phyloP scores from a whole-genome alignment of 2,797 vertebrate species.

The Cottoperca gobio region DNA sequence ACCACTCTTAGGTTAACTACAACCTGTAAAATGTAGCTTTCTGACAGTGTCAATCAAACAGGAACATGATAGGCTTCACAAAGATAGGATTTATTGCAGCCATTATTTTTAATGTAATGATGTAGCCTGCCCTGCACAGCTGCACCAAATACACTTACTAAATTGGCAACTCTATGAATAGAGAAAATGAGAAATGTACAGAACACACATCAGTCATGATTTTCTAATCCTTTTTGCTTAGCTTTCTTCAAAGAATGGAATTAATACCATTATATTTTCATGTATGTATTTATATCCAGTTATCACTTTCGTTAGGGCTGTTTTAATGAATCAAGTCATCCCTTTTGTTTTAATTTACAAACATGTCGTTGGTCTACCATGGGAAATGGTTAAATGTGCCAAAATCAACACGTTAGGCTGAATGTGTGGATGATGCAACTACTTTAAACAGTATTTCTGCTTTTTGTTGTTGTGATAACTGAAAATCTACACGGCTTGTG shows the following conservation, averaged over 20 bases:
- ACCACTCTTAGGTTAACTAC: too few relatives aligned
- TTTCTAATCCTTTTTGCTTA: not conserved
- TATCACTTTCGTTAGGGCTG: not conserved
- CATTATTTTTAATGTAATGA: not conserved
- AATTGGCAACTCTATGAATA: not conserved
- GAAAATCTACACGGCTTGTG: not conserved
- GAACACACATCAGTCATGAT: not conserved
- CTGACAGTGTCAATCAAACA: too few relatives aligned
- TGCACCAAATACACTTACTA: not conserved
- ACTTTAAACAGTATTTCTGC: not conserved
- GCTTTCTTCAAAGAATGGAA: not conserved
- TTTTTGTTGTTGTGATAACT: not conserved
- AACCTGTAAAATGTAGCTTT: too few relatives aligned
- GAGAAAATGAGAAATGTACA: not conserved
- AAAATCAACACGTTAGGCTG: not conserved
- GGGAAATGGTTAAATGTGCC: not conserved
- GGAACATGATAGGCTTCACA: not conserved
- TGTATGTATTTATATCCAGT: not conserved
- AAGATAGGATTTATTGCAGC: not conserved
- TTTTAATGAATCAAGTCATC: not conserved
- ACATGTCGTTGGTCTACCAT: too few relatives aligned
- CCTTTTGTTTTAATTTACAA: too few relatives aligned
- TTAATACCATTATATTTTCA: not conserved
- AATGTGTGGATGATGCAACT: not conserved
- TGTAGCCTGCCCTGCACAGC: not conserved